Evolutionary conservation across 2,797 vertebrate species (phyloP).

Genomic region (Setipinna tenuifilis): DNA sequence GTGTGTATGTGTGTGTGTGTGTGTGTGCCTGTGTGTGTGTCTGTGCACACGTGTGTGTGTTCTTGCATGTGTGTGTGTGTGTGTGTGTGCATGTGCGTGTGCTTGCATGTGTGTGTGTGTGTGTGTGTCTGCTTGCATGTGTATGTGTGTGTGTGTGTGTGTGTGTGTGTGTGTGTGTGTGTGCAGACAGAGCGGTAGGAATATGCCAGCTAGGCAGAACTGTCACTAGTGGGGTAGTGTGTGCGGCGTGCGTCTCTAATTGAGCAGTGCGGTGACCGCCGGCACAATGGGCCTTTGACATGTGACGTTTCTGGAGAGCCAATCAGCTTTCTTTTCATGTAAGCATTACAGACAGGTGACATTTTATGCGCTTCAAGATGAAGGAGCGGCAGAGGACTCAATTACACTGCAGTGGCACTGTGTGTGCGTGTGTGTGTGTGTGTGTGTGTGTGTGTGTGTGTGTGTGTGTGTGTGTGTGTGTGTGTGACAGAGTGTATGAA

Average conservation of each 20-base stretch:
- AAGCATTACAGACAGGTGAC: constrained; percentile 72
- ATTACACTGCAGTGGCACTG: constrained; percentile 65
- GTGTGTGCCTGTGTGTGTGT: background rate
- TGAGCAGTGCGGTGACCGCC: constrained; percentile 58
- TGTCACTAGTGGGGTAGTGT: constrained; percentile 68
- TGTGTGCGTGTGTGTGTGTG: background rate
- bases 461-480: background rate
- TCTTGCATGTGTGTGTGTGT: background rate
- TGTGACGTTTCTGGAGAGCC: constrained; percentile 74
- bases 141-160: background rate
- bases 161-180: no score
- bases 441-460: background rate
- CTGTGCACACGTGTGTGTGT: background rate
- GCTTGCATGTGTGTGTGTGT: background rate
- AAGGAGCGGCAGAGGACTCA: constrained; percentile 64
- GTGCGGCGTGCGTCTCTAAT: constrained; percentile 70
- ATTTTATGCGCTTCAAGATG: constrained; percentile 65
- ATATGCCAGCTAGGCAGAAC: constrained; percentile 73
- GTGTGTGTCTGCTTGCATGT: background rate
- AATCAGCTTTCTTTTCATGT: constrained; percentile 72
- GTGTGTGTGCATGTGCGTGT: background rate
- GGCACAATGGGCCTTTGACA: constrained; percentile 71
- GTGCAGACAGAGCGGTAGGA: constrained; percentile 33
- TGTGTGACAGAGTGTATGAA: background rate
- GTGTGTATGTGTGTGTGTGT: background rate